Base-by-base conservation (phyloP, 2,113 vertebrate species). In the Hylia prasina region DNA sequence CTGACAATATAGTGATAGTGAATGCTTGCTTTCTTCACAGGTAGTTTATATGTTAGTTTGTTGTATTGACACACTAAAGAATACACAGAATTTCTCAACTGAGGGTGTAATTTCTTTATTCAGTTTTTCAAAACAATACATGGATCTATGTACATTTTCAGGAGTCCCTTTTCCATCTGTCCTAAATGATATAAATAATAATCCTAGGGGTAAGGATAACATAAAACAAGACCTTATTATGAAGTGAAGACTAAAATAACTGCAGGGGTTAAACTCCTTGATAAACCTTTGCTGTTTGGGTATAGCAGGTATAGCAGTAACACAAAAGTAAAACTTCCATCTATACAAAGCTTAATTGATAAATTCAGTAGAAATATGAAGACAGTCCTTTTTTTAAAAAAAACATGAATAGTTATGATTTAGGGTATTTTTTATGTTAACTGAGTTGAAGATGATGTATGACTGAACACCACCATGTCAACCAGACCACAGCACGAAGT, bases 351-450 rank as follows among this genome's bases (percentile, higher is more conserved):
- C 92, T 96, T 53, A 48, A 8, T 96, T 95, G 64, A 40, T 95
- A 94, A 97, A 97, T 97, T 91, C 85, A 75, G 50, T 33, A 44
- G 37, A 88, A 95, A 84, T 9, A 78, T 89, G 95, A 97, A 96
- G 39, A 88, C 28, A 94, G 61, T 60, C 54, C 64, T 77, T 65
- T 94, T 79, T 89, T 96, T 95, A 87, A 94, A n/a, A n/a, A n/a
- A n/a, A n/a, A 44, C 37, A 88, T 87, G 79, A 95, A 87, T 66
- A 82, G n/a, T 51, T 66, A n/a, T n/a, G 14, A 18, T 39, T 81
- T 31, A 27, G 9, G 16, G 7, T 4, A 11, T 50, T 57, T 44
- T 42, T 66, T 35, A 24, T 24, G 8, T 28, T 42, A 64, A 33
- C 23, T 42, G 37, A 63, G 8, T 42, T 57, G 31, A 56, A 72